Conservation (phyloP, 2,888 invertebrate species). For the Nomada fucata region DNA sequence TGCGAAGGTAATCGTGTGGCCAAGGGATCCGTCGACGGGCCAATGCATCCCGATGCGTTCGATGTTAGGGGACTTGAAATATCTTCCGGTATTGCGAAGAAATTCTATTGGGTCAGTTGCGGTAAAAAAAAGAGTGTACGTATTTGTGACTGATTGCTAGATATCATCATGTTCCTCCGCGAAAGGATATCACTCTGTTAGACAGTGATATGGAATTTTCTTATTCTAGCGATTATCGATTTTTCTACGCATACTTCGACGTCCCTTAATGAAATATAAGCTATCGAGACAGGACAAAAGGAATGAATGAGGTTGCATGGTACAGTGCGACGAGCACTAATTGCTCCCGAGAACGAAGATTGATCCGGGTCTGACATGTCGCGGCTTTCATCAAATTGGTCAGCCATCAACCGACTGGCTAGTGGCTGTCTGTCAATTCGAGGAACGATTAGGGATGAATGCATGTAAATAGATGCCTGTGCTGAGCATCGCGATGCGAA, state of each 20-base stretch:
- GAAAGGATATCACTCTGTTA: too few species aligned
- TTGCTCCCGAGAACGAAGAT: constrained; percentile 59
- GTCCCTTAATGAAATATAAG: constrained; percentile 20
- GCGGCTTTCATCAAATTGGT: constrained; percentile 53
- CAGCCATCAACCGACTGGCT: constrained; percentile 47
- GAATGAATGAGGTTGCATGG: constrained; percentile 23
- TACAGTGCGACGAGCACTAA: constrained; percentile 42
- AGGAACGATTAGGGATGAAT: constrained; percentile 42
- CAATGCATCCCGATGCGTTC: not conserved
- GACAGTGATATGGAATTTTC: too few species aligned
- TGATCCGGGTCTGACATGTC: constrained; percentile 57
- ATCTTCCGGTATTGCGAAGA: not conserved
- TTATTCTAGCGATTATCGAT: not conserved
- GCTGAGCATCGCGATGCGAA: not conserved
- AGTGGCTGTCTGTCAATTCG: constrained; percentile 54
- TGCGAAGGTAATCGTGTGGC: not conserved
- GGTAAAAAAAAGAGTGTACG: not conserved
- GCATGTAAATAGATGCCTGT: constrained; percentile 47
- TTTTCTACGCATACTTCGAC: not conserved
- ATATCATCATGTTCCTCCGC: too few species aligned
- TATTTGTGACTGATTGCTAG: not conserved
- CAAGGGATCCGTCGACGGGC: not conserved
- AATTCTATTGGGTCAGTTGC: not conserved
- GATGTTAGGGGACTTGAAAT: not conserved
- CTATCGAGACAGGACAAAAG: constrained; percentile 14